These are phyloP conservation scores for Melitaea athalia DNA, from an alignment of 2,888 invertebrate species.

Conservation along the genomic window DNA sequence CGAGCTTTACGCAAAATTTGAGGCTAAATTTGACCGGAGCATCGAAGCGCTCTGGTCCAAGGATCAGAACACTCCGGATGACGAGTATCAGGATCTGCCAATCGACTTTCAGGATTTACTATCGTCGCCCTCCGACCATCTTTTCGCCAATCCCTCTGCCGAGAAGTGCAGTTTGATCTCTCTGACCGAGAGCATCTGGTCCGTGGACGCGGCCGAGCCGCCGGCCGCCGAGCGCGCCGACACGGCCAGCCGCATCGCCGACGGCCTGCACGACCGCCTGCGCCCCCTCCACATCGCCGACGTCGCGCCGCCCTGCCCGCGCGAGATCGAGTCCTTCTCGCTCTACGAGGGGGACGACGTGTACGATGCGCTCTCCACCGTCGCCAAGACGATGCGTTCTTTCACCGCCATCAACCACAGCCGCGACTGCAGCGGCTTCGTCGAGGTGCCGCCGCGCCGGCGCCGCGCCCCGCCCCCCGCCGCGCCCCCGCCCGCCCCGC, in stretches of 20 bases:
- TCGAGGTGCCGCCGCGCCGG: constrained; percentile 81
- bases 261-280: constrained; percentile 57
- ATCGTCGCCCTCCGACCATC: constrained; percentile 81
- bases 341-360: constrained; percentile 67
- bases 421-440: constrained; percentile 84
- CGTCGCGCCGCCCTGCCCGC: constrained; percentile 44
- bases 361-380: constrained; percentile 65
- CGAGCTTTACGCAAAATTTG: constrained; percentile 82
- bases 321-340: constrained; percentile 59
- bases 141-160: constrained; percentile 68
- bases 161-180: constrained; percentile 65
- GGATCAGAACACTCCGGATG: constrained; percentile 76
- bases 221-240: constrained; percentile 44
- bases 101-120: constrained; percentile 83
- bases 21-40: constrained; percentile 86
- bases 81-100: constrained; percentile 83
- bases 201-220: constrained; percentile 51
- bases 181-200: constrained; percentile 66
- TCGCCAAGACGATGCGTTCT: constrained; percentile 73
- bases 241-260: constrained; percentile 52
- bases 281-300: constrained; percentile 59
- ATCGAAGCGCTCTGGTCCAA: constrained; percentile 86
- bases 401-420: constrained; percentile 84
- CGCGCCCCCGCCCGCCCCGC: constrained; percentile 49
- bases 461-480: constrained; percentile 54